These are phyloP conservation scores for Tachina grossa DNA, from an alignment of 2,888 invertebrate genomes.

Conservation along the genomic window DNA sequence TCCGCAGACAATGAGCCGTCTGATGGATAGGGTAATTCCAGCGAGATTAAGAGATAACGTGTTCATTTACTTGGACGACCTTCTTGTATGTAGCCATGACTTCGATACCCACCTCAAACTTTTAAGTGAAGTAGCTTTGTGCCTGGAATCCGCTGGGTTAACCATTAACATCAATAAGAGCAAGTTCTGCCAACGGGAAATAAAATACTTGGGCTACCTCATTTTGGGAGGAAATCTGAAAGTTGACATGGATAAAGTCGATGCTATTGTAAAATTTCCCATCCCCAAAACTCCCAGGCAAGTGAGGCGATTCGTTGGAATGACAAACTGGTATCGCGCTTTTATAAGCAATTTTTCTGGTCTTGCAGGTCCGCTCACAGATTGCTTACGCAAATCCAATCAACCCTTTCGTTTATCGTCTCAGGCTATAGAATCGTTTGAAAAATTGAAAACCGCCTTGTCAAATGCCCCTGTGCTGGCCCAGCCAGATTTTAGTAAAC, in stretches of 20 bases:
- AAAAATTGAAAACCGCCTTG: neutral
- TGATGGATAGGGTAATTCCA: constrained; percentile 44
- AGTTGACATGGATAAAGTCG: neutral
- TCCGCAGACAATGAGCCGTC: constrained; percentile 40
- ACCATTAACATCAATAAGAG: too few relatives aligned
- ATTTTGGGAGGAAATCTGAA: neutral
- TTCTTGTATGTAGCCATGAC: constrained; percentile 7
- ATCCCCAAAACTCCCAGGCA: constrained; percentile 46
- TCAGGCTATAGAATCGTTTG: neutral
- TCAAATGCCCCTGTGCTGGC: neutral
- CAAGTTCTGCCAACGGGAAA: neutral
- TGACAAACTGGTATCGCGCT: neutral
- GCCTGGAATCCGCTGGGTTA: too few relatives aligned
- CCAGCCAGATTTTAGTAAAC: neutral
- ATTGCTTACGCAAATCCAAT: too few relatives aligned
- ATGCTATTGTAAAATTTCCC: constrained; percentile 43
- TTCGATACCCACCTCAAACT: constrained; percentile 11
- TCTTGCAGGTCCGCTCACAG: too few relatives aligned
- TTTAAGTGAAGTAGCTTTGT: too few relatives aligned
- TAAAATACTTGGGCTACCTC: neutral
- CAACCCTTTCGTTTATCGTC: neutral
- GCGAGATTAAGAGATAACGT: constrained; percentile 1
- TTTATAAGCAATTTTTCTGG: too few relatives aligned
- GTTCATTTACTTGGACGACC: constrained; percentile 25
- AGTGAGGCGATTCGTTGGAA: neutral